phyloP scores from a whole-genome alignment of 2,113 vertebrate species.

The Callithrix jacchus region DNA sequence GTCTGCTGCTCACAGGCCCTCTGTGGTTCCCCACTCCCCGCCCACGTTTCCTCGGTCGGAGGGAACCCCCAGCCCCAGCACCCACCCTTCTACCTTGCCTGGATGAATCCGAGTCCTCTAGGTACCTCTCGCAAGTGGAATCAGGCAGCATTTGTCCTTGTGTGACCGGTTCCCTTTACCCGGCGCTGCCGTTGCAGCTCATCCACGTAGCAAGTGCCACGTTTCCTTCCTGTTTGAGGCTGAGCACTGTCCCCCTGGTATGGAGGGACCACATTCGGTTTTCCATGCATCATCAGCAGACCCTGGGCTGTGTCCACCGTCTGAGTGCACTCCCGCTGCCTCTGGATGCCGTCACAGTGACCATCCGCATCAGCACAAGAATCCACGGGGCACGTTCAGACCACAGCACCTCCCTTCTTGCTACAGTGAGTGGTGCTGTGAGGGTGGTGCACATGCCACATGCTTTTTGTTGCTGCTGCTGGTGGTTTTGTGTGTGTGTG shows the following conservation, averaged over 20 bases:
- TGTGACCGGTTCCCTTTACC: too few relatives aligned
- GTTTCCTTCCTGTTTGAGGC: neutral
- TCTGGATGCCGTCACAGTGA: neutral
- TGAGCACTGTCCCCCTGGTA: neutral
- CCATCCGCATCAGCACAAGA: neutral
- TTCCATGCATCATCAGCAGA: fast-evolving
- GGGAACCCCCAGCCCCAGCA: fast-evolving
- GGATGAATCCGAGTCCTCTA: neutral
- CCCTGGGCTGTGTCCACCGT: neutral
- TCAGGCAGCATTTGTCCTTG: fast-evolving
- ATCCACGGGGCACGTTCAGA: neutral
- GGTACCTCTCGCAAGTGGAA: neutral
- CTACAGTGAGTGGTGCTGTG: neutral
- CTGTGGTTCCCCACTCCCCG: neutral
- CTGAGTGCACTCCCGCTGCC: neutral
- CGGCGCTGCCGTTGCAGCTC: neutral
- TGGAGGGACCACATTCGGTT: neutral
- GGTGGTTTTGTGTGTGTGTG: too few relatives aligned
- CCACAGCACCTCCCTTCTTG: neutral
- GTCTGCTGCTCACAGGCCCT: fast-evolving
- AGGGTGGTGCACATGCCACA: neutral
- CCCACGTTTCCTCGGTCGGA: fast-evolving
- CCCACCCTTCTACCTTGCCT: too few relatives aligned
- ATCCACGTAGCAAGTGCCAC: fast-evolving
- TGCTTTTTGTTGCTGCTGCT: too few relatives aligned